These are phyloP conservation scores for Mionectes macconnelli DNA, from an alignment of 2,113 vertebrate species.

Conservation along the genomic window DNA sequence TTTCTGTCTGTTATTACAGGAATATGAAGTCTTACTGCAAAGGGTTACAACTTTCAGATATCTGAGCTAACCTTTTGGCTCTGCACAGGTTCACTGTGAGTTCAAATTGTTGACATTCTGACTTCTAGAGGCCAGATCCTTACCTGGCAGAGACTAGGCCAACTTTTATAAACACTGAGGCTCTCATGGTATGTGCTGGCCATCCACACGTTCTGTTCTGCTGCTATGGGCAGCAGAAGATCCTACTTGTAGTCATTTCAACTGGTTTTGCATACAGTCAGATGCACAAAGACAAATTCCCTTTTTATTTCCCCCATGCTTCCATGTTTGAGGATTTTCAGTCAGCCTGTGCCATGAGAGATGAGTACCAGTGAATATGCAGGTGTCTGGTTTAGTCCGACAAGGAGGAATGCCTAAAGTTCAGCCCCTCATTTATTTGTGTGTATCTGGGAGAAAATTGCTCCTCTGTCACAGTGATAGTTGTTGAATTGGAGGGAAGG, in stretches of 20 bases:
- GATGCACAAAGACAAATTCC: not conserved
- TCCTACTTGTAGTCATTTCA: not conserved
- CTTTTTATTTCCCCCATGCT: not conserved
- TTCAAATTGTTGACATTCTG: not conserved
- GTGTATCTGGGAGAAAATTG: not conserved
- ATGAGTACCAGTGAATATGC: not conserved
- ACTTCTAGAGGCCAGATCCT: not conserved
- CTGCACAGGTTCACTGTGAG: not conserved
- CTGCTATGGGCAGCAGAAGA: not conserved
- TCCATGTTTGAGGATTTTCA: not conserved
- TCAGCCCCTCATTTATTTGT: not conserved
- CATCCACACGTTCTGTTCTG: not conserved
- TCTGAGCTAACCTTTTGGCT: not conserved
- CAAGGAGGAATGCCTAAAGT: not conserved
- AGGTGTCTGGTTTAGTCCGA: not conserved
- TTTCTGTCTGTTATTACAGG: not conserved
- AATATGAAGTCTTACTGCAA: not conserved
- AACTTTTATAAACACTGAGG: not conserved
- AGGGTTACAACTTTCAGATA: not conserved
- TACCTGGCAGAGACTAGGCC: too few relatives aligned
- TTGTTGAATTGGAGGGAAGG: not conserved
- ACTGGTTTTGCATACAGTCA: not conserved
- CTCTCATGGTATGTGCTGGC: accelerated
- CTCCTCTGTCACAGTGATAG: not conserved
- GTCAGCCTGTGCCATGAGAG: not conserved